phyloP scores from a whole-genome alignment of 2,888 invertebrate species.

The Drosophila koepferae region DNA sequence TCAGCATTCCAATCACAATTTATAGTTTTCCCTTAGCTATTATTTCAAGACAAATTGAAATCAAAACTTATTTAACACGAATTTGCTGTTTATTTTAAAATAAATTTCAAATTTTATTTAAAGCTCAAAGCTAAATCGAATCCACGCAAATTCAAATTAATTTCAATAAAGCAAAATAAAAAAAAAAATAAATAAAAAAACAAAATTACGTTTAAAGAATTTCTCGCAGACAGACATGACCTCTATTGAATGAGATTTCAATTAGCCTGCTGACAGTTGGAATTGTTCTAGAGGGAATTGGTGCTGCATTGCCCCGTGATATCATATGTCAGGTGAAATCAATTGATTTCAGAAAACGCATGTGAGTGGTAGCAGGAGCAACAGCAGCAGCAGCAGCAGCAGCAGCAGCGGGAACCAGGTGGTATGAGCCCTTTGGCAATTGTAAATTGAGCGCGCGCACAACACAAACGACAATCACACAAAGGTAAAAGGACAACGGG shows the following conservation, averaged over 20 bases:
- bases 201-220: background rate
- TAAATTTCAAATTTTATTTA: background rate
- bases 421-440: slow-evolving; percentile 33
- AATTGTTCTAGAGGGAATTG: slow-evolving; percentile 8
- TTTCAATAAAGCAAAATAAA: background rate
- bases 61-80: no score
- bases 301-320: slow-evolving; percentile 11
- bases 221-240: background rate
- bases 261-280: slow-evolving; percentile 3
- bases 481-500: slow-evolving; percentile 36
- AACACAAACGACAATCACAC: slow-evolving; percentile 15
- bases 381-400: background rate
- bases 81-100: no score
- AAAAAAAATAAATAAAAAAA: background rate
- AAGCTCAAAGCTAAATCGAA: background rate
- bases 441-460: slow-evolving; percentile 46
- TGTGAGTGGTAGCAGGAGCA: background rate
- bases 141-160: background rate
- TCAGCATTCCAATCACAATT: no score
- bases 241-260: slow-evolving; percentile 4
- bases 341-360: slow-evolving; percentile 13
- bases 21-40: no score
- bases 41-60: no score
- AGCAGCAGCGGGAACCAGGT: background rate
- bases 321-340: slow-evolving; percentile 5